Evolutionary conservation across 2,113 vertebrate species (phyloP).

Genomic region (Martes martes): DNA sequence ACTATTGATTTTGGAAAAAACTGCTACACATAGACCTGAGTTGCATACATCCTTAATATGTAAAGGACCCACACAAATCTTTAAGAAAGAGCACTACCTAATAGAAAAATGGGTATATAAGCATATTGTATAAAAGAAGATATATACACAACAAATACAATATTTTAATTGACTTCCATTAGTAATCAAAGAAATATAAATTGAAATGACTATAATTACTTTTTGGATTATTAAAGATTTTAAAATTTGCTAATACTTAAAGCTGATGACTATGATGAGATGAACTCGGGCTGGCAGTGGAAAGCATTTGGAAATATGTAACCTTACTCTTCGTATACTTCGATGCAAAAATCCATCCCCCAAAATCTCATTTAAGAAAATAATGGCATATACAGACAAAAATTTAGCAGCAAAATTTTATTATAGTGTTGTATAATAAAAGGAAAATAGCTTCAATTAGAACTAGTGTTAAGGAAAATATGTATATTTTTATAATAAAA

Average conservation of each 20-base stretch:
- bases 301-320: constrained; percentile 2
- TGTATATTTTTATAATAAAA: not conserved
- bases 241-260: not conserved
- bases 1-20: not conserved
- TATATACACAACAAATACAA: not conserved
- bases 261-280: not conserved
- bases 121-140: not conserved
- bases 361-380: not conserved
- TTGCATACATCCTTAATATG: not conserved
- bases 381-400: not conserved
- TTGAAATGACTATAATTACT: not conserved
- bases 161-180: not conserved
- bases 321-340: not conserved
- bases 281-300: not conserved
- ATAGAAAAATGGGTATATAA: not conserved
- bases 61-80: not conserved
- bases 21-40: not conserved
- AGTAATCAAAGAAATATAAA: not conserved
- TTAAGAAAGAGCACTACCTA: not conserved
- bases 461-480: not conserved
- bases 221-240: not conserved
- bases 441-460: not conserved
- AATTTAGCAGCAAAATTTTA: not conserved
- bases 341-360: not conserved
- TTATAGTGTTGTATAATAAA: not conserved